These are phyloP conservation scores for Globodera ellingtonae DNA, from an alignment of 1,140 invertebrate species.

Conservation along the genomic window DNA sequence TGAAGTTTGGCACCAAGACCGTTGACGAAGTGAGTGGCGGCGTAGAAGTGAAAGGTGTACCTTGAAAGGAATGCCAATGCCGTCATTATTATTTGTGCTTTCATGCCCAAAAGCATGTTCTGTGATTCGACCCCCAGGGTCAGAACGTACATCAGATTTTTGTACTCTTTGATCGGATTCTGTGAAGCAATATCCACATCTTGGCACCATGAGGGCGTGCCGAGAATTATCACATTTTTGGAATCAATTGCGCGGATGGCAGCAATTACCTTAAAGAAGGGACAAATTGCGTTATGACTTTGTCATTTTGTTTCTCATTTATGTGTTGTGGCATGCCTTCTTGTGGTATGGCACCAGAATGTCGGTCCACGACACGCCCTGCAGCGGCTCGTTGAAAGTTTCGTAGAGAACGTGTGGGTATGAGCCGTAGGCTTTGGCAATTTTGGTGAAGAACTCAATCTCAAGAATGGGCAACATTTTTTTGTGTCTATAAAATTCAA, in stretches of 20 bases:
- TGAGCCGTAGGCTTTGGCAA: slow-evolving; percentile 24
- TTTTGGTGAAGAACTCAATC: slow-evolving; percentile 26
- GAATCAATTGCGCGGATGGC: slow-evolving; percentile 30
- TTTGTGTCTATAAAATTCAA: background rate
- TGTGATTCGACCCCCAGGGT: background rate
- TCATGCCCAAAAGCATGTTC: too few relatives aligned
- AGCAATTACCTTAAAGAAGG: slow-evolving; percentile 12
- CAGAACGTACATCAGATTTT: slow-evolving; percentile 17
- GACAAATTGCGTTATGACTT: background rate
- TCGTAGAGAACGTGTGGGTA: slow-evolving; percentile 33
- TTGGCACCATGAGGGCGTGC: slow-evolving; percentile 30
- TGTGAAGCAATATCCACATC: slow-evolving; percentile 24
- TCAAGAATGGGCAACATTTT: background rate
- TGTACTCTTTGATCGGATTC: slow-evolving; percentile 21
- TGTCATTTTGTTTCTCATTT: background rate
- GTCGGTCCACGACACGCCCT: slow-evolving; percentile 12
- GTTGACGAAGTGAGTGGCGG: slow-evolving; percentile 22
- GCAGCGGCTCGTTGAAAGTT: slow-evolving; percentile 28
- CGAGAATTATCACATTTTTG: slow-evolving; percentile 35
- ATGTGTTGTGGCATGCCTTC: background rate
- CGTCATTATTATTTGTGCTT: background rate
- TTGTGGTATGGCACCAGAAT: slow-evolving; percentile 19
- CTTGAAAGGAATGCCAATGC: background rate
- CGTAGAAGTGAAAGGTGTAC: slow-evolving; percentile 33
- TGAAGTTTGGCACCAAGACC: slow-evolving; percentile 3